Evolutionary conservation across 2,113 vertebrate species (phyloP).

Genomic region (Alethe diademata): DNA sequence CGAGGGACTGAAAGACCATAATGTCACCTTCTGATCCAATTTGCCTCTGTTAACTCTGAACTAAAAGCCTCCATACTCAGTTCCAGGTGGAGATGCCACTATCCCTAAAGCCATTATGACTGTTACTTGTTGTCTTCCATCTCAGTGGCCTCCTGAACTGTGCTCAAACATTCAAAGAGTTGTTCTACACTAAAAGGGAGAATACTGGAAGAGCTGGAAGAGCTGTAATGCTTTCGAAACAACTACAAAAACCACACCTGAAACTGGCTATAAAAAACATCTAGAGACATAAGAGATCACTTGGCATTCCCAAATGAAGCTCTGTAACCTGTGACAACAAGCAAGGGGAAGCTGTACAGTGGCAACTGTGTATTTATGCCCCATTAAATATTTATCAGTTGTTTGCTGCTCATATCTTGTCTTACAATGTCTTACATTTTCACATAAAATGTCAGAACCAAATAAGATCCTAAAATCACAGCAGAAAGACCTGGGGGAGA

Average conservation of each 20-base stretch:
- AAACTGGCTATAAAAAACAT: background rate
- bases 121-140: background rate
- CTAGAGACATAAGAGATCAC: background rate
- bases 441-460: background rate
- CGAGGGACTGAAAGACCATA: background rate
- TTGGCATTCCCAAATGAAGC: background rate
- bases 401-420: background rate
- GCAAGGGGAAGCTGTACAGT: background rate
- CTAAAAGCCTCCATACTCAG: background rate
- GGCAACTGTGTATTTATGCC: background rate
- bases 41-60: background rate
- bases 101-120: background rate
- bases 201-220: background rate
- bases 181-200: background rate
- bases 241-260: background rate
- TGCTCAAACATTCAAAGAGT: background rate
- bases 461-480: background rate
- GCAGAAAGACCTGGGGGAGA: background rate
- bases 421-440: background rate
- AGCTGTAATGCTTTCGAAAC: background rate
- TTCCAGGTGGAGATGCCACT: background rate
- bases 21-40: background rate
- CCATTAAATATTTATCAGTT: background rate
- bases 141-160: background rate
- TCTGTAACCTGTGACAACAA: background rate